Evolutionary conservation across 2,797 vertebrate species (phyloP).

Genomic region (Falco columbarius): DNA sequence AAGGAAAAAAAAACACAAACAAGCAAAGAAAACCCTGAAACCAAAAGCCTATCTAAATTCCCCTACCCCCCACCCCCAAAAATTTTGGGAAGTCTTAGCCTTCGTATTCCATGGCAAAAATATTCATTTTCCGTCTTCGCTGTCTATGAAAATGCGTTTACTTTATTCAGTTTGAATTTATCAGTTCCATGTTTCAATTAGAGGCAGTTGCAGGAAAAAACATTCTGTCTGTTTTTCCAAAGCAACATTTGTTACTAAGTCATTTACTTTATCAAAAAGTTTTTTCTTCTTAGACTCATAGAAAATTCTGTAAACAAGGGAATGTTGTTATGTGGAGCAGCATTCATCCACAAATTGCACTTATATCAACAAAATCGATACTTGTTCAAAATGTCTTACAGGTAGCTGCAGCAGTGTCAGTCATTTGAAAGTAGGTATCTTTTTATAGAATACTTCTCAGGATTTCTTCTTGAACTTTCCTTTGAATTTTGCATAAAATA

Average conservation of each 20-base stretch:
- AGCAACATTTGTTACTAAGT: background rate
- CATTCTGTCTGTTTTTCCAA: background rate
- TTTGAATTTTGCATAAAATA: constrained; percentile 46
- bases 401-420: background rate
- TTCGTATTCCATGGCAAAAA: background rate
- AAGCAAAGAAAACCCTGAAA: background rate
- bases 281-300: background rate
- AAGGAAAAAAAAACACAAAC: background rate
- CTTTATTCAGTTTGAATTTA: background rate
- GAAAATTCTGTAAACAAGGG: background rate
- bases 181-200: background rate
- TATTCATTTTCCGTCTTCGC: background rate
- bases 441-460: constrained; percentile 12
- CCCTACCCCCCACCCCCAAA: too few species aligned
- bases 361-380: background rate
- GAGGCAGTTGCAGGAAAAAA: background rate
- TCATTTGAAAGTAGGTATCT: background rate
- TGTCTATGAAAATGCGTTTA: background rate
- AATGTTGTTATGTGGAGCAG: background rate
- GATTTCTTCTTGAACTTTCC: constrained; percentile 18
- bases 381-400: background rate
- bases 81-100: background rate
- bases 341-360: background rate
- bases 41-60: background rate
- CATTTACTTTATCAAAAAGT: background rate